A percentile compares a stretch with the other conserved stretches of the same genome.
Conservation (phyloP, 2,888 invertebrate species). For the Maniola hyperantus region DNA sequence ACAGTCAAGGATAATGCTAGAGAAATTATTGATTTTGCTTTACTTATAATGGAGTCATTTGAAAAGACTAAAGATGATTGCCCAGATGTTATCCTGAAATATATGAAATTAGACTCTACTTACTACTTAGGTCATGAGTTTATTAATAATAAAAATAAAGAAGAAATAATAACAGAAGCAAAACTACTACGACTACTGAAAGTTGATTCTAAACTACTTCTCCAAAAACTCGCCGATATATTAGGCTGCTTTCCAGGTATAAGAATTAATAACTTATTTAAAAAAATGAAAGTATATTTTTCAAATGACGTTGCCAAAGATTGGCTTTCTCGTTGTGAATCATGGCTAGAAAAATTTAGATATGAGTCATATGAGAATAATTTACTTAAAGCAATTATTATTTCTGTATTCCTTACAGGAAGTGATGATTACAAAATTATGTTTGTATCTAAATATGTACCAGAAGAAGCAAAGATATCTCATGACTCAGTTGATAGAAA, state of each 20-base stretch:
- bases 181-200: slow-evolving; percentile 42
- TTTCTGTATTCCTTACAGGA: slow-evolving; percentile 53
- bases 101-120: slow-evolving; percentile 46
- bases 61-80: slow-evolving; percentile 49
- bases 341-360: slow-evolving; percentile 34
- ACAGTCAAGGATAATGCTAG: slow-evolving; percentile 41
- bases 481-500: slow-evolving; percentile 44
- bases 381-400: slow-evolving; percentile 42
- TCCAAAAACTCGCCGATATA: slow-evolving; percentile 32
- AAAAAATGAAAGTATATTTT: slow-evolving; percentile 59
- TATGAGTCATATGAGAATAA: no score
- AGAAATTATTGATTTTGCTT: slow-evolving; percentile 35
- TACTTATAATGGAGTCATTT: slow-evolving; percentile 45
- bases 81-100: slow-evolving; percentile 50
- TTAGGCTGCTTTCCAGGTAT: slow-evolving; percentile 22
- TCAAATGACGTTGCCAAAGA: slow-evolving; percentile 51
- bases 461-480: slow-evolving; percentile 51
- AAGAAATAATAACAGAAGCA: slow-evolving; percentile 35
- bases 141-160: slow-evolving; percentile 25
- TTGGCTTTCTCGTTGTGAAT: slow-evolving; percentile 48
- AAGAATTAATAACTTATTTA: slow-evolving; percentile 47
- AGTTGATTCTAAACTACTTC: slow-evolving; percentile 39
- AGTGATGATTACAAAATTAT: slow-evolving; percentile 45
- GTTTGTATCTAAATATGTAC: slow-evolving; percentile 52
- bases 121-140: slow-evolving; percentile 39